Percentiles rank a stretch among this genome's conserved stretches.
These are phyloP conservation scores for Scomber colias DNA, from an alignment of 2,113 vertebrate genomes.

Conservation along the genomic window DNA sequence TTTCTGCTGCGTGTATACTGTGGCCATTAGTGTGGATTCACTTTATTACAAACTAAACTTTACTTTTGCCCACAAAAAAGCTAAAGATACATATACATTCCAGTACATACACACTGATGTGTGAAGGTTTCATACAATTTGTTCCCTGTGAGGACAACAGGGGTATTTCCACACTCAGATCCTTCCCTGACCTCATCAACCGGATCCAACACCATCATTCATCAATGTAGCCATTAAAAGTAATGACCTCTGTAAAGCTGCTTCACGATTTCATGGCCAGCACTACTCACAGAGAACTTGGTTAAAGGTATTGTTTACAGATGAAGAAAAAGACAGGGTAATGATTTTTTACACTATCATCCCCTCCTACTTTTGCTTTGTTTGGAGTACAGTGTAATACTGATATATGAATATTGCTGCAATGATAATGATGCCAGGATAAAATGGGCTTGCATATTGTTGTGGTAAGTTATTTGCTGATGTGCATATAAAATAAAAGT, in stretches of 20 bases:
- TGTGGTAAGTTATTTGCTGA: conserved; percentile 28
- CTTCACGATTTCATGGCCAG: conserved; percentile 62
- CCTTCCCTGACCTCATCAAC: conserved; percentile 55
- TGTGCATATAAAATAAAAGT: conserved; percentile 58
- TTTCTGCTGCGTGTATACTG: background rate
- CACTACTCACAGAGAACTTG: conserved; percentile 43
- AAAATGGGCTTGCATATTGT: conserved; percentile 35
- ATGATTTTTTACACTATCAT: conserved; percentile 56
- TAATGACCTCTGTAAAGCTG: conserved; percentile 63
- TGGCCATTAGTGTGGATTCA: conserved; percentile 21
- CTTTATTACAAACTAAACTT: background rate
- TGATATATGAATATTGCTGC: conserved; percentile 33
- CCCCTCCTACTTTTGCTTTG: conserved; percentile 17
- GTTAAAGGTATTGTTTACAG: conserved; percentile 68
- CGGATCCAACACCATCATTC: conserved; percentile 35
- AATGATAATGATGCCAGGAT: conserved; percentile 11
- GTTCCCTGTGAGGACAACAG: background rate
- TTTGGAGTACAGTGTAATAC: conserved; percentile 32
- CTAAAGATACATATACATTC: background rate
- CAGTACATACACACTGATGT: background rate
- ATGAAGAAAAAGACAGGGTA: conserved; percentile 54
- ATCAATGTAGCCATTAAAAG: conserved; percentile 69
- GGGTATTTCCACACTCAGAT: conserved; percentile 34
- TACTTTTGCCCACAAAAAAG: background rate
- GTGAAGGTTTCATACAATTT: background rate